Evolutionary conservation across 1,140 invertebrate genomes (phyloP).

Genomic region (Pseudomyrmex gracilis): DNA sequence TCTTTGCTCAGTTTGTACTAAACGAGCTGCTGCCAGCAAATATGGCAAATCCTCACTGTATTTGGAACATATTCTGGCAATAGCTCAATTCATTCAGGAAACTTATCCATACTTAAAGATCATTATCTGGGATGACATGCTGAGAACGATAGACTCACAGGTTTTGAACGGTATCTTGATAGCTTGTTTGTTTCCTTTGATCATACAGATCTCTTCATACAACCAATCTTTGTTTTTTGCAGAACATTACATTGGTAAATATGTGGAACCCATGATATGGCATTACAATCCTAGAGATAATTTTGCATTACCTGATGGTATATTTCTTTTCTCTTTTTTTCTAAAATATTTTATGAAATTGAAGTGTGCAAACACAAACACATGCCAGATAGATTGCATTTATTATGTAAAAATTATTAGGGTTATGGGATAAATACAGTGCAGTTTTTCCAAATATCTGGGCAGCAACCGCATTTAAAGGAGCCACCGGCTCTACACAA

Average conservation of each 20-base stretch:
- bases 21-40: conserved; percentile 85
- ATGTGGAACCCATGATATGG: conserved; percentile 96
- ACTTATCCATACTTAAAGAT: conserved; percentile 89
- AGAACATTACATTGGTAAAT: conserved; percentile 89
- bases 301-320: conserved; percentile 84
- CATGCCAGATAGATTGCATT: conserved; percentile 9
- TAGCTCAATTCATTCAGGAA: conserved; percentile 88
- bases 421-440: conserved; percentile 92
- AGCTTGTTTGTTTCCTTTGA: conserved; percentile 29
- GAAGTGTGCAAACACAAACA: conserved; percentile 2
- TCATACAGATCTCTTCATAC: conserved; percentile 40
- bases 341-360: neutral
- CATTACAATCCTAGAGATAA: conserved; percentile 86
- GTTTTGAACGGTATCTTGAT: conserved; percentile 86
- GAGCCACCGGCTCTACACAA: conserved; percentile 92
- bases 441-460: conserved; percentile 95
- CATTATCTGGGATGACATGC: conserved; percentile 98
- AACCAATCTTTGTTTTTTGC: conserved; percentile 75
- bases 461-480: conserved; percentile 97
- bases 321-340: conserved; percentile 10
- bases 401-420: conserved; percentile 65
- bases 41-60: conserved; percentile 87
- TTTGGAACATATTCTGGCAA: conserved; percentile 89
- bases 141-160: conserved; percentile 90
- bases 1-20: conserved; percentile 90